phyloP scores from a whole-genome alignment of 2,888 invertebrate genomes.

The Chalcis sispes region DNA sequence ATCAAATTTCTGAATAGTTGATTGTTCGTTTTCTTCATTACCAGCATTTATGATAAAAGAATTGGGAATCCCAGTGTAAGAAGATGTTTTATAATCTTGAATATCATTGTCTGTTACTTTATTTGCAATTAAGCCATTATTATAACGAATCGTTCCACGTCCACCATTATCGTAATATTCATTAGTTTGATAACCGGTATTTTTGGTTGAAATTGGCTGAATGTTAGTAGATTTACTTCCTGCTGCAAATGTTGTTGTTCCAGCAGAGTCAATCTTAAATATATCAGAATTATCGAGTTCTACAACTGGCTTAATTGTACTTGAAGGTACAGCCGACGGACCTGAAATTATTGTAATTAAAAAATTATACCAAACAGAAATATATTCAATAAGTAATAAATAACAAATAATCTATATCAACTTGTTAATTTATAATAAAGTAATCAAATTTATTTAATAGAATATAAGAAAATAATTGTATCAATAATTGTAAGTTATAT shows the following conservation, averaged over 20 bases:
- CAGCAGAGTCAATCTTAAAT: constrained; percentile 39
- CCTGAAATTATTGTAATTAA: constrained; percentile 20
- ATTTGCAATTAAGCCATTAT: constrained; percentile 67
- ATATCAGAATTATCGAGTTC: constrained; percentile 52
- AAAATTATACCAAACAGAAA: not conserved
- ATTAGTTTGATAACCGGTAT: constrained; percentile 66
- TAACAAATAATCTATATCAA: not conserved
- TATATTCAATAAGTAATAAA: not conserved
- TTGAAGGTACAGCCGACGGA: constrained; percentile 26
- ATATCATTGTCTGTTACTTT: constrained; percentile 70
- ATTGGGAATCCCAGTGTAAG: constrained; percentile 68
- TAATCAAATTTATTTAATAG: not conserved
- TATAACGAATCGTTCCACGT: constrained; percentile 68
- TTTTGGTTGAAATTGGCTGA: constrained; percentile 44
- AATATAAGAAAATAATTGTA: too few relatives aligned
- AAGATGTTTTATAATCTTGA: constrained; percentile 67
- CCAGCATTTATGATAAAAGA: constrained; percentile 68
- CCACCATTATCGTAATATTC: constrained; percentile 69
- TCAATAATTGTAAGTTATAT: not conserved
- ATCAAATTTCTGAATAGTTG: constrained; percentile 38
- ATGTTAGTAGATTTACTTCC: constrained; percentile 24
- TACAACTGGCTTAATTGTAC: constrained; percentile 29
- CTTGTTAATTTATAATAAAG: not conserved
- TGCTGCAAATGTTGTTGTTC: constrained; percentile 40
- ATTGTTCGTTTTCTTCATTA: constrained; percentile 59